Conservation (phyloP, 2,113 vertebrate species). For the Tetrax tetrax region DNA sequence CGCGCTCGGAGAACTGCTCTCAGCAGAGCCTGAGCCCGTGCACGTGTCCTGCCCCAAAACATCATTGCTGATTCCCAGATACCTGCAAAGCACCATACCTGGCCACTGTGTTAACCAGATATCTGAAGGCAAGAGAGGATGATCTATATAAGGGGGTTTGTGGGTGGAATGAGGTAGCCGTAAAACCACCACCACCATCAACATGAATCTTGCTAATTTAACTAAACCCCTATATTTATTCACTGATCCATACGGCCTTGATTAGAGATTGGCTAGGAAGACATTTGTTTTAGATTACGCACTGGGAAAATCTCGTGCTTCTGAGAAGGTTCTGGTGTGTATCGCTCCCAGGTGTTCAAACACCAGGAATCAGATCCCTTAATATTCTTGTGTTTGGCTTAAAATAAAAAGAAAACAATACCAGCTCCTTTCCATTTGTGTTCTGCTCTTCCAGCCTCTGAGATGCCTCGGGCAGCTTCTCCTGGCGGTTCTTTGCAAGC, state of each 20-base stretch:
- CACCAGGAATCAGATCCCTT: not conserved
- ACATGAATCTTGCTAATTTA: not conserved
- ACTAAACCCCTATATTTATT: not conserved
- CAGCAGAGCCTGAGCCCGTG: not conserved
- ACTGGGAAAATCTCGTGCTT: not conserved
- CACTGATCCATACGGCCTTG: not conserved
- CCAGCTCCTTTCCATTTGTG: not conserved
- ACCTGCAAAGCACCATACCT: not conserved
- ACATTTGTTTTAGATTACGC: not conserved
- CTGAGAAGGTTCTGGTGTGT: not conserved
- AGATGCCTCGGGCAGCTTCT: not conserved
- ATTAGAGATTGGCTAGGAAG: not conserved
- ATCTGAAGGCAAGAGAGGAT: not conserved
- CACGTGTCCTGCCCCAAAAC: not conserved
- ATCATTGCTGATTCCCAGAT: not conserved
- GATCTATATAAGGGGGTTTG: not conserved
- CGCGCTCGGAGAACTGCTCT: fast-evolving
- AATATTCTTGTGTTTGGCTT: not conserved
- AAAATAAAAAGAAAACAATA: constrained; percentile 1
- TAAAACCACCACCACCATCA: not conserved
- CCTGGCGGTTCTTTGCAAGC: not conserved
- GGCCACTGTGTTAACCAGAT: not conserved
- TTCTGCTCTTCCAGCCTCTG: not conserved
- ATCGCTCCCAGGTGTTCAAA: constrained; percentile 18
- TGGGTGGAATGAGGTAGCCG: not conserved